These are phyloP conservation scores for Bhutanitis thaidina DNA, from an alignment of 2,888 invertebrate genomes.

Conservation along the genomic window DNA sequence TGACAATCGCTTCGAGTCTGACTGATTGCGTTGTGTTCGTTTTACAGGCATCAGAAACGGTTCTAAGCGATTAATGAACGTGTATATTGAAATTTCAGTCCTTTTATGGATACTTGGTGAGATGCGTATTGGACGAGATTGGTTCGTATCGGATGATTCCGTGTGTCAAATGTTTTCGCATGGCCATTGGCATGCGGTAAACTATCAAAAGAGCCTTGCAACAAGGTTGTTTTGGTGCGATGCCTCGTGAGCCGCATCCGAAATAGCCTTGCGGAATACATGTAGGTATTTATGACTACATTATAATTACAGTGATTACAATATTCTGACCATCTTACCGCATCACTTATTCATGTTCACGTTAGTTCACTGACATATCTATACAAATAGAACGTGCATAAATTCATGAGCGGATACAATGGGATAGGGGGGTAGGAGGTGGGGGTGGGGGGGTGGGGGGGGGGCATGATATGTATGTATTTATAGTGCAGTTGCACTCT, in stretches of 20 bases:
- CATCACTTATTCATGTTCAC: conserved; percentile 11
- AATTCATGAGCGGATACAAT: too few species aligned
- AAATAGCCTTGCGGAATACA: conserved; percentile 57
- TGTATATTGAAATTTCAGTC: background rate
- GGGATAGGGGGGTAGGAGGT: too few species aligned
- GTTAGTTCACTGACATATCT: conserved; percentile 17
- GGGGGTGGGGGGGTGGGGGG: too few species aligned
- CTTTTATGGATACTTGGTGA: conserved; percentile 14
- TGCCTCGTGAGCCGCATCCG: conserved; percentile 56
- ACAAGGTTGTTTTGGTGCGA: conserved; percentile 62
- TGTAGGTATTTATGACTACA: conserved; percentile 22
- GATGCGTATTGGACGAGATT: conserved; percentile 17
- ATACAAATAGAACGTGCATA: background rate
- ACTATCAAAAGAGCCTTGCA: conserved; percentile 53
- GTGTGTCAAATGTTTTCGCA: conserved; percentile 30
- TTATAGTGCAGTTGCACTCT: too few species aligned
- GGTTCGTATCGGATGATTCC: conserved; percentile 21
- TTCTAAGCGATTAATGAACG: background rate
- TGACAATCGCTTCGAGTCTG: conserved; percentile 2
- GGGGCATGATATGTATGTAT: too few species aligned
- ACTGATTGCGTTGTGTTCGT: background rate
- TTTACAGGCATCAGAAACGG: background rate
- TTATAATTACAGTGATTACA: conserved; percentile 26
- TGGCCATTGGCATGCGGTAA: conserved; percentile 28
- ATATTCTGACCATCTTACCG: conserved; percentile 17